These are phyloP conservation scores for Erannis defoliaria DNA, from an alignment of 2,888 invertebrate genomes.

Conservation along the genomic window DNA sequence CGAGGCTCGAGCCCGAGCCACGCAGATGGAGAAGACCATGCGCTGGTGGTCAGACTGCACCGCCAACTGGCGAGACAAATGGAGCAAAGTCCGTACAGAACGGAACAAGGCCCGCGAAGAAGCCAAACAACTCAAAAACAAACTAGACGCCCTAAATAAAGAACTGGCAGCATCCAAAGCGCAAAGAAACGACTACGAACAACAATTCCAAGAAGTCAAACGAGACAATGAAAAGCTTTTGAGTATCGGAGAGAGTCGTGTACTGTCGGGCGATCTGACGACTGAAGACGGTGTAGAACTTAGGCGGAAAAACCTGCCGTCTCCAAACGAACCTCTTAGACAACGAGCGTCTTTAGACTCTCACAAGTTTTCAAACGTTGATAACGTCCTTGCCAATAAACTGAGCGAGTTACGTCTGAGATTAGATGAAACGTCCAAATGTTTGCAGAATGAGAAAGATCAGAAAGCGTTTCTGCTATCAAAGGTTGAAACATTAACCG, in stretches of 20 bases:
- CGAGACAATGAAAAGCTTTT: conserved; percentile 93
- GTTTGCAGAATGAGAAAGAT: conserved; percentile 76
- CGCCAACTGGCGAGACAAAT: conserved; percentile 98
- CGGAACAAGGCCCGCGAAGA: conserved; percentile 97
- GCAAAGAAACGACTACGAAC: conserved; percentile 92
- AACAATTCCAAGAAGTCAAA: conserved; percentile 91
- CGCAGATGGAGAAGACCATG: conserved; percentile 99
- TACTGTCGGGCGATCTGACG: conserved; percentile 71
- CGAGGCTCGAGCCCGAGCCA: conserved; percentile 96
- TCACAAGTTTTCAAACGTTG: conserved; percentile 79
- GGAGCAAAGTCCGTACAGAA: conserved; percentile 97
- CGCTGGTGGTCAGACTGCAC: conserved; percentile 99
- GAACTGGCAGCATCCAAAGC: conserved; percentile 91
- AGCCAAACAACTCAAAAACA: conserved; percentile 92
- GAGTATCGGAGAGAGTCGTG: conserved; percentile 78
- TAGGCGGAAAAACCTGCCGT: conserved; percentile 69
- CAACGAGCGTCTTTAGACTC: conserved; percentile 80
- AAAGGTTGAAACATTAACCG: conserved; percentile 74
- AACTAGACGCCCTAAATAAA: conserved; percentile 92
- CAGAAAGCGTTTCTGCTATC: conserved; percentile 74
- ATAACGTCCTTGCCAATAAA: conserved; percentile 76
- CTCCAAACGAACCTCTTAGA: conserved; percentile 69
- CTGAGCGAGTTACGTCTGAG: conserved; percentile 71
- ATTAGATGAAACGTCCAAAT: conserved; percentile 75
- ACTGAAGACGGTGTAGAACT: conserved; percentile 78